These are phyloP conservation scores for Drosophila navojoa DNA, from an alignment of 1,140 invertebrate genomes.

Conservation along the genomic window DNA sequence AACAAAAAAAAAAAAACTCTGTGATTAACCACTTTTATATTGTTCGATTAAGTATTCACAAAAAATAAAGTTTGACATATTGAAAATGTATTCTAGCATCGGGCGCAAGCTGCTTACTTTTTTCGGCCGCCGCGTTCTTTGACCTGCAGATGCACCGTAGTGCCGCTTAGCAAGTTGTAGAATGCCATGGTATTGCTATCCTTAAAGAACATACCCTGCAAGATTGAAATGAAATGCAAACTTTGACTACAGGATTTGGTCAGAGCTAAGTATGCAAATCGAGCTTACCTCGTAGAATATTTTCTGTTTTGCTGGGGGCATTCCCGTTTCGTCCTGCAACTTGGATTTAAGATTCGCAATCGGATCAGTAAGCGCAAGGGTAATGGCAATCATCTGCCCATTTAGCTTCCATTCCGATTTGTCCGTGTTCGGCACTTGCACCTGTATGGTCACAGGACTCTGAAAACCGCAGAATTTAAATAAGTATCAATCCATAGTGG, in stretches of 20 bases:
- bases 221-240: constrained; percentile 70
- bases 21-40: constrained; percentile 73
- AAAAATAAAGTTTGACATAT: constrained; percentile 58
- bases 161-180: constrained; percentile 95
- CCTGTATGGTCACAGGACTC: constrained; percentile 90
- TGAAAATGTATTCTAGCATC: constrained; percentile 12
- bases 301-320: constrained; percentile 99
- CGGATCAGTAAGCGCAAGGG: constrained; percentile 91
- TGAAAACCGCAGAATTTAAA: constrained; percentile 68
- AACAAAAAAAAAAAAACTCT: constrained; percentile 59
- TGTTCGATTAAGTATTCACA: constrained; percentile 67
- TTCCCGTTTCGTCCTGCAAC: constrained; percentile 94
- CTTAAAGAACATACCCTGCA: constrained; percentile 98
- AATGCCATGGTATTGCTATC: constrained; percentile 97
- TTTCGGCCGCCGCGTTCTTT: constrained; percentile 99
- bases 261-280: constrained; percentile 10
- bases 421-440: constrained; percentile 93
- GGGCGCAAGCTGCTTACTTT: constrained; percentile 87
- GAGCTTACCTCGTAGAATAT: constrained; percentile 77
- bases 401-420: constrained; percentile 98
- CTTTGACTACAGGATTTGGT: not conserved
- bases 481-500: not conserved
- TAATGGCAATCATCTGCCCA: constrained; percentile 93
- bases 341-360: constrained; percentile 94
- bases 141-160: constrained; percentile 93